Conservation (phyloP, 2,888 invertebrate genomes). For the Aporophyla lueneburgensis region DNA sequence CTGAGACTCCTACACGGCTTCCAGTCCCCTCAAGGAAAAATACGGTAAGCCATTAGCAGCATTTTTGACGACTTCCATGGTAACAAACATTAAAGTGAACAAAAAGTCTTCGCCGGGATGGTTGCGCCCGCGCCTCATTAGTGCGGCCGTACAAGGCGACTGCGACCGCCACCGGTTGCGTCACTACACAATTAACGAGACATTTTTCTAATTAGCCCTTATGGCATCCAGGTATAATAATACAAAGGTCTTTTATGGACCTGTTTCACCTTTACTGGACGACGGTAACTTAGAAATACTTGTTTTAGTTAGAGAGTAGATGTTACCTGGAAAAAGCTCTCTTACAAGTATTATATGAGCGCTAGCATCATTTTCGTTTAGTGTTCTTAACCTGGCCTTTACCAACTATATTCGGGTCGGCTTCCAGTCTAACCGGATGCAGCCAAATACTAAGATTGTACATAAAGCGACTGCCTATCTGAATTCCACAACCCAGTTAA, state of each 20-base stretch:
- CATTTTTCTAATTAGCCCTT: slow-evolving; percentile 63
- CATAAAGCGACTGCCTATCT: too few relatives aligned
- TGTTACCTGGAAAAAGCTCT: neutral
- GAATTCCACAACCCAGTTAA: too few relatives aligned
- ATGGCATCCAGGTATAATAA: slow-evolving; percentile 52
- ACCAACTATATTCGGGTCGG: too few relatives aligned
- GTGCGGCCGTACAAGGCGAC: slow-evolving; percentile 62
- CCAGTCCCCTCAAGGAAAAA: slow-evolving; percentile 54
- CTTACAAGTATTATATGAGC: neutral
- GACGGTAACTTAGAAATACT: slow-evolving; percentile 31
- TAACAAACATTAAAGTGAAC: slow-evolving; percentile 43
- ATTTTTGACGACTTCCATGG: slow-evolving; percentile 58
- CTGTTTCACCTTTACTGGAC: slow-evolving; percentile 18
- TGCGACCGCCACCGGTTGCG: slow-evolving; percentile 46
- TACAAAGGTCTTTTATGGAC: slow-evolving; percentile 23
- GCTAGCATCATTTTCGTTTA: neutral
- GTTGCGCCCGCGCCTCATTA: slow-evolving; percentile 62
- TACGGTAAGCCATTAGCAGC: slow-evolving; percentile 50
- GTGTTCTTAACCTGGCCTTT: neutral
- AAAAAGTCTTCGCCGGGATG: slow-evolving; percentile 43
- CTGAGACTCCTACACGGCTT: slow-evolving; percentile 11
- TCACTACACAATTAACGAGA: slow-evolving; percentile 64
- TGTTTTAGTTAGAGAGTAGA: neutral
- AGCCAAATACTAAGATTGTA: too few relatives aligned
- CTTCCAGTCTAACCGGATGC: too few relatives aligned